These are phyloP conservation scores for Acropora yongei DNA, from an alignment of 64 coral and sea anemone genomes.

Conservation along the genomic window DNA sequence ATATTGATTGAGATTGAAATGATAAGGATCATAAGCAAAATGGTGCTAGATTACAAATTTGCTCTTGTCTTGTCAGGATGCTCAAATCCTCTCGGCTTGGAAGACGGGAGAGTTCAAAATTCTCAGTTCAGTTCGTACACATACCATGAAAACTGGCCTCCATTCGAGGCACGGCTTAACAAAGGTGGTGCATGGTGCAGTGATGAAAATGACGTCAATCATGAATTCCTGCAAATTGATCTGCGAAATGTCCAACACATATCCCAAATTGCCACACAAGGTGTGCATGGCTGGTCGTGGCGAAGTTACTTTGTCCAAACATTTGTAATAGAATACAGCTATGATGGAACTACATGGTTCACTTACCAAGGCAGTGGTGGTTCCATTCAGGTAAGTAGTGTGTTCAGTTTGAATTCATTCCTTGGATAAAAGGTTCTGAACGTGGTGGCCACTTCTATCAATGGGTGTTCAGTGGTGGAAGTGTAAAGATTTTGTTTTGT, in stretches of 20 bases:
- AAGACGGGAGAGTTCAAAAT: conserved; percentile 45
- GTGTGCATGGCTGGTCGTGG: background rate
- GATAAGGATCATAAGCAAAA: too few species aligned
- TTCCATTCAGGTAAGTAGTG: background rate
- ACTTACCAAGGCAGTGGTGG: conserved; percentile 29
- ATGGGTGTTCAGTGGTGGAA: background rate
- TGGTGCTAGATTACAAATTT: background rate
- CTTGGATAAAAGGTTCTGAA: too few species aligned
- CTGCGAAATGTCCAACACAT: conserved; percentile 77
- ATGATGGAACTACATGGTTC: conserved; percentile 63
- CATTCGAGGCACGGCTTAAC: conserved; percentile 43
- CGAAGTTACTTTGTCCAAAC: conserved; percentile 53
- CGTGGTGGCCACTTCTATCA: background rate
- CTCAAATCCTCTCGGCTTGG: conserved; percentile 65
- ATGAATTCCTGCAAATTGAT: conserved; percentile 72
- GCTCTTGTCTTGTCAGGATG: conserved; percentile 42
- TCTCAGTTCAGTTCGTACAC: conserved; percentile 46
- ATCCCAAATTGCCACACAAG: conserved; percentile 69
- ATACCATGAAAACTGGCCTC: conserved; percentile 9
- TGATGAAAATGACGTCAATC: background rate
- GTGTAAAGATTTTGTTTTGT: too few species aligned
- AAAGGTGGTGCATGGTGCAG: conserved; percentile 70
- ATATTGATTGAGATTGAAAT: too few species aligned
- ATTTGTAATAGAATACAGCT: conserved; percentile 76
- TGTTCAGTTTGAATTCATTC: background rate